Base-by-base conservation (phyloP, 2,113 vertebrate species). In the Pachyramphus minor region DNA sequence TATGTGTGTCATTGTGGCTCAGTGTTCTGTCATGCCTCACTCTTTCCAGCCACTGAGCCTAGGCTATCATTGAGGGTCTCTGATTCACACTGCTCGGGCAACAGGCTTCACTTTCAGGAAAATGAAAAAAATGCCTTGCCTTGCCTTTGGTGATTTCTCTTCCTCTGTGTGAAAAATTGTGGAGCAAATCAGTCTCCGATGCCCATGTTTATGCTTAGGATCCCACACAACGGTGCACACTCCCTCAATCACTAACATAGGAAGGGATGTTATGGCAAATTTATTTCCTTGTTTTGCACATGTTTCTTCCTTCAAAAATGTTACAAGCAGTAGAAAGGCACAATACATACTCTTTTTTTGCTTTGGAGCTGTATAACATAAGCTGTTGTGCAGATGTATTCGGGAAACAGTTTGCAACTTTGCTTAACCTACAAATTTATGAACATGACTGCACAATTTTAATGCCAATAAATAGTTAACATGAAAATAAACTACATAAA, bases 321-420 rank as follows among this genome's bases (percentile, higher is more conserved):
- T 5, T 49, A 44, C 20, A 47, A 35, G 13, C 4, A 28, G 20
- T 49, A 73, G 49, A 90, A 94, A 78, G 22, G 11, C 35, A 82
- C 19, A 72, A 30, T 44, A 33, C 10, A 22, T 3, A 7, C 1
- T 18, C 41, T 39, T 1, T 18, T 44, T 58, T 90, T 66, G 1
- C n/a, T 93, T 62, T 62, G 49, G 37, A 69, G 6, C 4, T 45
- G 15, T 45, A 21, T 24, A 80, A 44, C 9, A 14, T 62, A 74
- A 86, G 72, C 45, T 94, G 50, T 44, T 50, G 62, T 79, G 39
- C 85, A 92, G 79, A 93, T 83, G 58, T 66, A 44, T 14, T 92
- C 52, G 78, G 60, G 18, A n/a, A 92, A 75, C 31, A 1, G 19
- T 72, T 72, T 79, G 20, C 8, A 82, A 59, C 24, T 81, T 74